Evolutionary conservation across 2,888 invertebrate genomes (phyloP), one percentile per base, ranked within the genome.

Genomic region (Orthonevra nobilis): DNA sequence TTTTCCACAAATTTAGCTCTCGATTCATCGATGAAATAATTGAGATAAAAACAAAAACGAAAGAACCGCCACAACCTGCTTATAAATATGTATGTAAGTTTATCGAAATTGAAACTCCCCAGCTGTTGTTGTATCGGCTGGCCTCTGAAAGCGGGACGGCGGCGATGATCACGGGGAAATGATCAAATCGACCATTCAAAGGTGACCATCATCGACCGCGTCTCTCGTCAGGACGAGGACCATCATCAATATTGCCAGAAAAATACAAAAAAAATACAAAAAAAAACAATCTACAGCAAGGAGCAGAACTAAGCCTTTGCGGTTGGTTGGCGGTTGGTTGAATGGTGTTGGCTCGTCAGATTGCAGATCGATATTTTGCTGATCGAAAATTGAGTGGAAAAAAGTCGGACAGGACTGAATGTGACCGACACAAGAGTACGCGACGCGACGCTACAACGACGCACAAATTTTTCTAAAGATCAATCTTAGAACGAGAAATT

Each of bases 1-100:
- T 73, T 81, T 81, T n/a, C n/a, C 63, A 73, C 73, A 79, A 79
- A 79, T 79, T 79, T 79, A 60, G 66, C 19, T n/a, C n/a, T 68
- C 54, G 79, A 79, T 79, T 73, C 73, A 73, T 74, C 82, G 83
- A 82, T 82, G 73, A 81, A 81, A 82, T 83, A 83, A 83, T 83
- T 83, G 82, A 81, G 83, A 83, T 83, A 83, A 83, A 83, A 81
- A 81, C 81, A 82, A 82, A 81, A 81, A 74, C 63, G 40, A 74
- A 81, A 74, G 66, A 73, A 74, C 74, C 81, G 77, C 82, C 81
- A 81, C 81, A 70, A 68, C 81, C 81, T 64, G 50, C 81, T 81
- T 83, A 83, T 83, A 82, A 82, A 82, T 83, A 82, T 83, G 83
- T 81, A 82, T 82, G 81, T 64, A 61, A 42, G 66, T 61, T 68